A percentile compares a stretch with the other conserved stretches of the same genome.
Evolutionary conservation across 2,797 vertebrate species (phyloP).

Genomic region (Epinephelus awoara): DNA sequence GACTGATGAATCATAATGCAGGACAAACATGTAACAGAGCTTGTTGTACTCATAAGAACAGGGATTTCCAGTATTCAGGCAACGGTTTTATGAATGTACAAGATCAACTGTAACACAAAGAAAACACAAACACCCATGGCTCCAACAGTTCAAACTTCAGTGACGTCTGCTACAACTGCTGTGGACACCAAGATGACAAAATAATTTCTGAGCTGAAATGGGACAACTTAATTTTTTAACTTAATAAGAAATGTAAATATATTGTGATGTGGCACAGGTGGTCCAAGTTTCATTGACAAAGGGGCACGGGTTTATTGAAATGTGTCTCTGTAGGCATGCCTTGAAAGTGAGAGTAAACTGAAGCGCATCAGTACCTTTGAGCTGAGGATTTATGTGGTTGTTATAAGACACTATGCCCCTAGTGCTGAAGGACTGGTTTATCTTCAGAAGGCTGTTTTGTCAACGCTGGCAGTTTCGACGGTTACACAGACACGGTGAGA

Average conservation of each 20-base stretch:
- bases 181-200: constrained; percentile 16
- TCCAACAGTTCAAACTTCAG: constrained; percentile 44
- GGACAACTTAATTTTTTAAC: not conserved
- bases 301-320: constrained; percentile 15
- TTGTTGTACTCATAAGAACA: not conserved
- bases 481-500: constrained; percentile 24
- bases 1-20: constrained; percentile 11
- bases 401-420: constrained; percentile 81
- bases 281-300: constrained; percentile 1
- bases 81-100: constrained; percentile 41
- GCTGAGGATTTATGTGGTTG: constrained; percentile 75
- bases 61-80: constrained; percentile 25
- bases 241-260: constrained; percentile 43
- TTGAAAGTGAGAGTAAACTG: not conserved
- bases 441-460: constrained; percentile 73
- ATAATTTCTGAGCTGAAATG: constrained; percentile 31
- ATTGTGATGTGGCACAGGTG: constrained; percentile 39
- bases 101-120: constrained; percentile 32
- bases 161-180: constrained; percentile 20
- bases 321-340: constrained; percentile 5
- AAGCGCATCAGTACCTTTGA: constrained; percentile 41
- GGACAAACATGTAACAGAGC: constrained; percentile 14
- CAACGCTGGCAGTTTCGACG: constrained; percentile 50
- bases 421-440: constrained; percentile 71
- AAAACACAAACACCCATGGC: constrained; percentile 23